Base-by-base conservation (phyloP, 2,888 invertebrate species). In the Volucella zonaria region DNA sequence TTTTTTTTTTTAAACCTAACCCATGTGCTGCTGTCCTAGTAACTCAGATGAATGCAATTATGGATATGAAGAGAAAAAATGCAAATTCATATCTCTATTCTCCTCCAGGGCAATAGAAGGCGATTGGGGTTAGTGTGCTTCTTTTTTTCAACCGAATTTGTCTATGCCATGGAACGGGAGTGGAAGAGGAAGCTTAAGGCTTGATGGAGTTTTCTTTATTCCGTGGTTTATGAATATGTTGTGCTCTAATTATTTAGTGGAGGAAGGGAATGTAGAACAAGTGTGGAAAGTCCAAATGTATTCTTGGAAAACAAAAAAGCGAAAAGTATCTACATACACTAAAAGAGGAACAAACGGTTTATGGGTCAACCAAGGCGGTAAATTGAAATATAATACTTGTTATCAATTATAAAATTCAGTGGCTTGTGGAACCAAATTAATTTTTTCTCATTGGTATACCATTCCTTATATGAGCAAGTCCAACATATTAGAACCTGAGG, bases 41-140 rank as follows among this genome's bases (percentile, higher is more conserved):
- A 80, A 85, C 79, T 83, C 70, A 70, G 40, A 71, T 76, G 76
- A 80, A 76, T 71, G 80, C 71, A 76, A 80, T 85, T 76, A 85
- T 80, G 76, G 73, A 71, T 66, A 80, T 79, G 70, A 43, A 83
- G 78, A 76, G 75, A 61, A 59, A 74, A 78, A 61, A 79, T 83
- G 82, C 75, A 83, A 75, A 83, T 79, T 70, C 58, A 66, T 23
- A 59, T 10, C 64, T 10, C 6, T 8, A 14, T 42, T 38, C 51
- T 8, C 23, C 23, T 43, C 59, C 59, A 43, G 38, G 12, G 58
- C 6, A 66, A 71, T 58, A 61, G 61, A 40, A 12, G 47, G 47
- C 49, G 58, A 71, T 78, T 78, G 64, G 58, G 78, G 59, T 61
- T 67, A 54, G 3, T 49, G 47, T 31, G 18, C 43, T 58, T 62